Conservation (phyloP, 1,140 invertebrate species). For the Listronotus bonariensis region DNA sequence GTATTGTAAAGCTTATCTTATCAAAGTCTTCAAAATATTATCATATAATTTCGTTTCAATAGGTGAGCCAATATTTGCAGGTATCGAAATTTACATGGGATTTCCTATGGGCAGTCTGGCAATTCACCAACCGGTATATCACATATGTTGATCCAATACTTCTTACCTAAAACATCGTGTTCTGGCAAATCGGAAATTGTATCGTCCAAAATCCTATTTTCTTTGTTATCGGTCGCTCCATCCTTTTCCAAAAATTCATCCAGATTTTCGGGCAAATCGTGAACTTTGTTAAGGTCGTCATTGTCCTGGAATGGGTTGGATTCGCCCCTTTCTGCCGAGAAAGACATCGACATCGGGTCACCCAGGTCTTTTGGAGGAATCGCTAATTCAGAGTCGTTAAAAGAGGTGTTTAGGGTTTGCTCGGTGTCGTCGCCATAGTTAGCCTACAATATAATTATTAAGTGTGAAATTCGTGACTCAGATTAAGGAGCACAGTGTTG, state of each 20-base stretch:
- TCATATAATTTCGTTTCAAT: no score
- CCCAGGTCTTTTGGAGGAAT: conserved; percentile 54
- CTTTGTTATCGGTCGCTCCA: conserved; percentile 3
- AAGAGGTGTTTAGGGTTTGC: conserved; percentile 36
- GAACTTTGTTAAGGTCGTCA: conserved; percentile 62
- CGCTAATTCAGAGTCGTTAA: conserved; percentile 38
- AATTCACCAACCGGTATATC: not conserved
- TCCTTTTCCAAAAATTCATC: conserved; percentile 57
- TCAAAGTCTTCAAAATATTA: no score
- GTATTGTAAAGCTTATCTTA: no score
- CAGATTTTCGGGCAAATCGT: conserved; percentile 63
- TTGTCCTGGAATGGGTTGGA: conserved; percentile 50
- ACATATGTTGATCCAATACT: not conserved
- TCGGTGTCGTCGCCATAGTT: conserved; percentile 59
- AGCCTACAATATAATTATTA: no score
- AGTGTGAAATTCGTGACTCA: no score
- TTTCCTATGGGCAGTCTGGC: no score
- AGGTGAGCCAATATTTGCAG: no score
- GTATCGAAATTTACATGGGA: no score
- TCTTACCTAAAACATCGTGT: conserved; percentile 40
- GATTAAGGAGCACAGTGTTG: no score
- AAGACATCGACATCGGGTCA: conserved; percentile 73
- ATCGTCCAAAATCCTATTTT: conserved; percentile 38
- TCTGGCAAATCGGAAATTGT: conserved; percentile 46
- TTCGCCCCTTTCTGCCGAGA: conserved; percentile 66